Conservation (phyloP, 2,888 invertebrate genomes). For the Mimas tiliae region DNA sequence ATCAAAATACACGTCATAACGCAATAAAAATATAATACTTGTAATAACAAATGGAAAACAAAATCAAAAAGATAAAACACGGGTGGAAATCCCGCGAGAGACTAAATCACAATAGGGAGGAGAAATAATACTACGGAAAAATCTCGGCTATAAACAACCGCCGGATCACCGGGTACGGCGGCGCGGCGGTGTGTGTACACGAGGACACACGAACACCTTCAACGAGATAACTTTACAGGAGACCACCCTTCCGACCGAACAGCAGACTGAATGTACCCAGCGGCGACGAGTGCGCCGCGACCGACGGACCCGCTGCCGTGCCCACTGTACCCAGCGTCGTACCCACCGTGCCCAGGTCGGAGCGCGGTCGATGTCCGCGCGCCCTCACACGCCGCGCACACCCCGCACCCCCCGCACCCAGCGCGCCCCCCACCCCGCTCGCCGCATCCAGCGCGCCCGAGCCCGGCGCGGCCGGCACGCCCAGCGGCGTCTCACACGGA, state of each 20-base stretch:
- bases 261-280: slow-evolving; percentile 91
- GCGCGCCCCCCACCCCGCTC: slow-evolving; percentile 63
- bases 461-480: slow-evolving; percentile 86
- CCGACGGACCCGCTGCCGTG: slow-evolving; percentile 69
- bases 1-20: slow-evolving; percentile 68
- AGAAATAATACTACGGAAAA: slow-evolving; percentile 41
- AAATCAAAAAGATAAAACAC: slow-evolving; percentile 52
- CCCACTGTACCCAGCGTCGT: slow-evolving; percentile 84
- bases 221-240: slow-evolving; percentile 73
- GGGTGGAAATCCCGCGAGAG: background rate
- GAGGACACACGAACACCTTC: background rate
- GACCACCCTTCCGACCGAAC: slow-evolving; percentile 94
- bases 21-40: slow-evolving; percentile 58
- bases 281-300: slow-evolving; percentile 63
- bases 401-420: slow-evolving; percentile 55
- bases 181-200: background rate
- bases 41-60: slow-evolving; percentile 38
- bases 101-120: slow-evolving; percentile 5
- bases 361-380: slow-evolving; percentile 71
- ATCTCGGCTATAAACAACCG: background rate
- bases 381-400: slow-evolving; percentile 61
- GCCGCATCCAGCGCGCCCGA: slow-evolving; percentile 81
- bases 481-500: slow-evolving; percentile 74
- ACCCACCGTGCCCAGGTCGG: slow-evolving; percentile 62
- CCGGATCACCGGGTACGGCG: slow-evolving; percentile 1